Conservation (phyloP, 2,113 vertebrate genomes). For the Phainopepla nitens region DNA sequence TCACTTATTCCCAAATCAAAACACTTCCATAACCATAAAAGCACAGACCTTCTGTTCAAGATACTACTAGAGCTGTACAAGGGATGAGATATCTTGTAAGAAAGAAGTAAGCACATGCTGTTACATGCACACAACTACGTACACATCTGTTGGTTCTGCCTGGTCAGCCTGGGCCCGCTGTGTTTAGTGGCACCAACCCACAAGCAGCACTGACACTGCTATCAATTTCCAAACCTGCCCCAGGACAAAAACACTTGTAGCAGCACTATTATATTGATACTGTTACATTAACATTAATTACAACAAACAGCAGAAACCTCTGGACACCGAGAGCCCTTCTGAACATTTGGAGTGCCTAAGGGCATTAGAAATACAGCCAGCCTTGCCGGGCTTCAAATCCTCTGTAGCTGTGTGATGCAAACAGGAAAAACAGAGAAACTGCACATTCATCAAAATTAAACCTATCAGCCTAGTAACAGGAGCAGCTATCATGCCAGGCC, state of each 20-base stretch:
- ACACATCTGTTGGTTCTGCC: not conserved
- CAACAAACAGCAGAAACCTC: not conserved
- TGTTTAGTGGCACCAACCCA: not conserved
- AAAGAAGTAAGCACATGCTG: not conserved
- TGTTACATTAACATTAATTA: not conserved
- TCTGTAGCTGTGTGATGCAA: not conserved
- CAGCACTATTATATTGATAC: not conserved
- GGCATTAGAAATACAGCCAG: not conserved
- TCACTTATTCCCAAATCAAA: not conserved
- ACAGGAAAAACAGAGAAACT: not conserved
- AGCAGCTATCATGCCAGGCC: not conserved
- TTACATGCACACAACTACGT: fast-evolving
- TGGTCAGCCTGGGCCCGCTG: not conserved
- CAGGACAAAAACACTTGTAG: not conserved
- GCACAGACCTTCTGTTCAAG: not conserved
- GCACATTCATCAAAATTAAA: not conserved
- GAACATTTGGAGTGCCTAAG: not conserved
- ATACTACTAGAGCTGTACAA: not conserved
- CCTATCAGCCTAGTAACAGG: not conserved
- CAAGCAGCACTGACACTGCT: not conserved
- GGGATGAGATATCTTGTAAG: not conserved
- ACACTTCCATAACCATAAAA: not conserved
- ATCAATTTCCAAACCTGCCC: not conserved
- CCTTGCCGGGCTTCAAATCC: not conserved
- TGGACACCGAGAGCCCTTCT: not conserved